Conservation (phyloP, 2,797 vertebrate genomes). For the Poecilia picta region DNA sequence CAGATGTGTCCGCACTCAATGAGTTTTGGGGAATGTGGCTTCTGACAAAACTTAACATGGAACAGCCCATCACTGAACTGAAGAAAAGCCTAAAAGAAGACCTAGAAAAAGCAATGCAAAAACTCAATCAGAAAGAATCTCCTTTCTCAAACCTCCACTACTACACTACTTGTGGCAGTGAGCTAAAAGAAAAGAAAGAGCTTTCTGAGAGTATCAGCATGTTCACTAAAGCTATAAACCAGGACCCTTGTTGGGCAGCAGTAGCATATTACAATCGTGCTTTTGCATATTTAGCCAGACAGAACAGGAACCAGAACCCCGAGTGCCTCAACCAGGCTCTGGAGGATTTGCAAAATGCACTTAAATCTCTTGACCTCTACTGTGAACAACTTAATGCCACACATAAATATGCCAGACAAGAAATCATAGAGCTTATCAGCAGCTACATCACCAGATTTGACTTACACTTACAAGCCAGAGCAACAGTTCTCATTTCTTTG, state of each 20-base stretch:
- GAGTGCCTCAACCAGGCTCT: conserved; percentile 46
- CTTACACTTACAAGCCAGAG: neutral
- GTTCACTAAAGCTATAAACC: conserved; percentile 52
- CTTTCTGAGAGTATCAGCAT: conserved; percentile 42
- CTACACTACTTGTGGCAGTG: conserved; percentile 44
- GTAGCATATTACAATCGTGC: conserved; percentile 73
- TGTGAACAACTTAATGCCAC: conserved; percentile 22
- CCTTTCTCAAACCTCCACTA: conserved; percentile 56
- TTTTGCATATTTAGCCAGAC: conserved; percentile 46
- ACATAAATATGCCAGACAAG: neutral
- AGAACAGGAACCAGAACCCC: conserved; percentile 9
- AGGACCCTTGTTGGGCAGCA: conserved; percentile 56
- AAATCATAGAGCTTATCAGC: neutral
- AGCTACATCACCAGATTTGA: conserved; percentile 18
- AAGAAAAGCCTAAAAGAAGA: conserved; percentile 8
- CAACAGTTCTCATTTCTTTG: conserved; percentile 1
- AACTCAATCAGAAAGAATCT: conserved; percentile 37
- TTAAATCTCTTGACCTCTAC: conserved; percentile 46
- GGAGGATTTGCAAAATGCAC: conserved; percentile 59
- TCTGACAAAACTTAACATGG: conserved; percentile 14
- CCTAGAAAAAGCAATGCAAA: conserved; percentile 32
- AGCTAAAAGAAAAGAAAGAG: conserved; percentile 8
- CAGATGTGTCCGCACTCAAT: conserved; percentile 48
- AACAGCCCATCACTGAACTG: neutral
- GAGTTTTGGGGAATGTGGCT: conserved; percentile 65